These are phyloP conservation scores for Nemotelus nigrinus DNA, from an alignment of 2,888 invertebrate genomes.

Conservation along the genomic window DNA sequence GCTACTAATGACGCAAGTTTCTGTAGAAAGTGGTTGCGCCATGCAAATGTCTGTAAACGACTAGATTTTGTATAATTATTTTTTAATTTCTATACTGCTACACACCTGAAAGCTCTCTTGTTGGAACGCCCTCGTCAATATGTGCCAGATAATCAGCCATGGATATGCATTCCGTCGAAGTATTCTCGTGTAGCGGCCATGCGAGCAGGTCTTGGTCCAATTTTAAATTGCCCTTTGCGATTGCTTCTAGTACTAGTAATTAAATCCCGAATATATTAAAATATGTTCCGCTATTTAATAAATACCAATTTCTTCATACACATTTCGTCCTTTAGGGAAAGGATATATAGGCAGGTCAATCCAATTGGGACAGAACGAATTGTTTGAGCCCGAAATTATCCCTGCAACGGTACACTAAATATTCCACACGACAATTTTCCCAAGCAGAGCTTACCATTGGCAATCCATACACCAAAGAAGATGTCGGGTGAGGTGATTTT, in stretches of 20 bases:
- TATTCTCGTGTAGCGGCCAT: not conserved
- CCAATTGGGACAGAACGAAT: not conserved
- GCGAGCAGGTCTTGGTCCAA: not conserved
- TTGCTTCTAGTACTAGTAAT: not conserved
- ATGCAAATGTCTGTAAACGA: slow-evolving; percentile 26
- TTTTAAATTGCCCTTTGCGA: not conserved
- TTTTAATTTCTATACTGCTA: not conserved
- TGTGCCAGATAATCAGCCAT: slow-evolving; percentile 2
- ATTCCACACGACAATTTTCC: not conserved
- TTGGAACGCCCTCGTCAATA: slow-evolving; percentile 29
- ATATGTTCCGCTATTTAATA: not conserved
- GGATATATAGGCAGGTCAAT: not conserved
- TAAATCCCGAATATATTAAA: not conserved
- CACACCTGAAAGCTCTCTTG: slow-evolving; percentile 19
- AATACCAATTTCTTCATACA: slow-evolving; percentile 15
- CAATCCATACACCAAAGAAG: slow-evolving; percentile 22
- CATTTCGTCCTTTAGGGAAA: not conserved
- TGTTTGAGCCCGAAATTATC: not conserved
- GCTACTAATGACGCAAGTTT: slow-evolving; percentile 16
- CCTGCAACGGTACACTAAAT: not conserved
- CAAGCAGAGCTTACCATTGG: slow-evolving; percentile 8
- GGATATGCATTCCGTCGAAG: not conserved
- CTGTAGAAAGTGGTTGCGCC: slow-evolving; percentile 8
- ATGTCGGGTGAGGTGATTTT: not conserved
- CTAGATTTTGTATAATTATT: not conserved